These are phyloP conservation scores for Lepeophtheirus salmonis DNA, from an alignment of 1,140 invertebrate genomes.

Conservation along the genomic window DNA sequence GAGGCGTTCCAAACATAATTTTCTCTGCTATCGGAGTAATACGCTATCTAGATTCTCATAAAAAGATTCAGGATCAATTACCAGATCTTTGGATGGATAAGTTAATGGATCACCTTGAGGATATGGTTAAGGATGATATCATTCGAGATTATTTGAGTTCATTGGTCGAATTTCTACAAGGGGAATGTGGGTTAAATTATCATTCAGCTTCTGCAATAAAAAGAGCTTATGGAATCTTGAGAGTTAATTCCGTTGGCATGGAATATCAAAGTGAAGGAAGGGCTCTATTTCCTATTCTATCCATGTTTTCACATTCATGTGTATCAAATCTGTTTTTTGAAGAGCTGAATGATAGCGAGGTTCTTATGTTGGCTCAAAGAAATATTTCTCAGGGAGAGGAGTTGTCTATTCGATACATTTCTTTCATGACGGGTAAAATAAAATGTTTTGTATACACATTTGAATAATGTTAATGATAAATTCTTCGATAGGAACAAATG, in stretches of 20 bases:
- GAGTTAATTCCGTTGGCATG: not conserved
- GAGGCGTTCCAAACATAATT: not conserved
- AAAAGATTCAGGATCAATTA: too few species aligned
- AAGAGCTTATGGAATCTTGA: not conserved
- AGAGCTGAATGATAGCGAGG: not conserved
- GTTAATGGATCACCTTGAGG: not conserved
- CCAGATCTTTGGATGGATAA: not conserved
- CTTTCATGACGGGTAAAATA: not conserved
- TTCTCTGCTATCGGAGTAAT: not conserved
- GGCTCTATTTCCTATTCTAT: not conserved
- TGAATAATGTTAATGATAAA: not conserved
- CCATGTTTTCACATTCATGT: not conserved
- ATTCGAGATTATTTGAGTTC: not conserved
- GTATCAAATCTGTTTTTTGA: not conserved
- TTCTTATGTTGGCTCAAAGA: not conserved
- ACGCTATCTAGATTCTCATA: not conserved
- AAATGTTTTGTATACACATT: not conserved
- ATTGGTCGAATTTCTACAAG: not conserved
- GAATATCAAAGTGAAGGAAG: not conserved
- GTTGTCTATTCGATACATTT: not conserved
- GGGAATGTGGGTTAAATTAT: not conserved
- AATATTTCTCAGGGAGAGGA: not conserved
- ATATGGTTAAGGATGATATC: not conserved
- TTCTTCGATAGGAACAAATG: not conserved
- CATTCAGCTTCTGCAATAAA: not conserved